Evolutionary conservation across 2,888 invertebrate species (phyloP).

Genomic region (Pristionchus maxplancki): DNA sequence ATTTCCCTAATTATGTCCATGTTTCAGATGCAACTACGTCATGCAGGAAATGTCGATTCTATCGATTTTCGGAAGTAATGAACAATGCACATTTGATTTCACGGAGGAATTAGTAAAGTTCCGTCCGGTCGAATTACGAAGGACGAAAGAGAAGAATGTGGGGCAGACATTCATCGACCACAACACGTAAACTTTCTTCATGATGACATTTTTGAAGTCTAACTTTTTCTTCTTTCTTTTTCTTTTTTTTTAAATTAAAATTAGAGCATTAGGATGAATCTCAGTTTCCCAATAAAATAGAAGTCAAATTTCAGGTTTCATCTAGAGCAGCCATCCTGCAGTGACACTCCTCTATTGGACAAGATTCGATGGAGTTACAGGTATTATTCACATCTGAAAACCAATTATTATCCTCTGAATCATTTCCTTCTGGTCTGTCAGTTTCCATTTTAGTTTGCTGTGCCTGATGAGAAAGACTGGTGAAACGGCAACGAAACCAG

Average conservation of each 20-base stretch:
- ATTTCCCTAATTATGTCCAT: too few species aligned
- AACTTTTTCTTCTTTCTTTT: too few species aligned
- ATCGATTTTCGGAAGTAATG: background rate
- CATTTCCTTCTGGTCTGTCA: too few species aligned
- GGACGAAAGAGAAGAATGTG: background rate
- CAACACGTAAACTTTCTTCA: constrained; percentile 4
- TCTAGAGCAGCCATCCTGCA: background rate
- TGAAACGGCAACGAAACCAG: background rate
- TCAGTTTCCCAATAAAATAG: too few species aligned
- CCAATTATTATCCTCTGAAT: background rate
- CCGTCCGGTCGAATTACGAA: background rate
- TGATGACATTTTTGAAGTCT: too few species aligned
- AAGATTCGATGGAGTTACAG: constrained; percentile 14
- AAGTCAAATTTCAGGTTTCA: background rate
- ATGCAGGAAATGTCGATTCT: background rate
- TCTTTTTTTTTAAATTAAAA: too few species aligned
- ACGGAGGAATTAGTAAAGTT: background rate
- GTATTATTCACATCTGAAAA: background rate
- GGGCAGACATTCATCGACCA: background rate
- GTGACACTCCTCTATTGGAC: background rate
- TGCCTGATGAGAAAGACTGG: background rate
- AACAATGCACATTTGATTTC: background rate
- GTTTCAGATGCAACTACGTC: background rate
- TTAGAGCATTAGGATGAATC: too few species aligned
- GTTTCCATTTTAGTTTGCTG: background rate